These are phyloP conservation scores for Periphyllus acericola DNA, from an alignment of 2,888 invertebrate species.

Conservation along the genomic window DNA sequence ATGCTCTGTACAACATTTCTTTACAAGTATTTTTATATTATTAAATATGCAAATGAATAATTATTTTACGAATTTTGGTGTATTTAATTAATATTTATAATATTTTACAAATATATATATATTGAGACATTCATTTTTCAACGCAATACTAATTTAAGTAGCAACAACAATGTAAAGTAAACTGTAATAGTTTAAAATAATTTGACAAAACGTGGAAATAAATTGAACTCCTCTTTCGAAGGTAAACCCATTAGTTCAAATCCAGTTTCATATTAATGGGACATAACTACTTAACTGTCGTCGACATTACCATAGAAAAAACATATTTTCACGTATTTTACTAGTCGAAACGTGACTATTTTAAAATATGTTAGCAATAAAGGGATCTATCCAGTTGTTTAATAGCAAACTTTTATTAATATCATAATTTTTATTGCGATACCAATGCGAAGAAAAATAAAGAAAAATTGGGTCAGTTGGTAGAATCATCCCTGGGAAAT, in stretches of 20 bases:
- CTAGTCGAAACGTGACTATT: constrained; percentile 29
- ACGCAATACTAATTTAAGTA: too few species aligned
- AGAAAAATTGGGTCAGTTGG: too few species aligned
- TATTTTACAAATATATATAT: too few species aligned
- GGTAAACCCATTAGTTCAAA: neutral
- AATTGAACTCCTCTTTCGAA: neutral
- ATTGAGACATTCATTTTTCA: too few species aligned
- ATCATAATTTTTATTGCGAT: neutral
- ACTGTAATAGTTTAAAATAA: neutral
- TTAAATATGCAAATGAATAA: too few species aligned
- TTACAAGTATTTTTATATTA: too few species aligned
- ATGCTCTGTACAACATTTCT: too few species aligned
- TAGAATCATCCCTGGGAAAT: too few species aligned
- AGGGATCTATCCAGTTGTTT: constrained; percentile 3
- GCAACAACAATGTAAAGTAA: neutral
- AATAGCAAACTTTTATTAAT: neutral
- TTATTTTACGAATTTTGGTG: too few species aligned
- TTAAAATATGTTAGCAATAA: constrained; percentile 1
- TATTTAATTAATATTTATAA: too few species aligned
- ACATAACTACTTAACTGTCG: neutral
- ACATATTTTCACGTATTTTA: constrained; percentile 9
- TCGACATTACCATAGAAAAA: neutral
- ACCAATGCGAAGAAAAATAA: neutral
- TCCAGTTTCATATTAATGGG: neutral
- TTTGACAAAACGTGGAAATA: neutral